Conservation (phyloP, 2,888 invertebrate species). For the Eupithecia subumbrata region DNA sequence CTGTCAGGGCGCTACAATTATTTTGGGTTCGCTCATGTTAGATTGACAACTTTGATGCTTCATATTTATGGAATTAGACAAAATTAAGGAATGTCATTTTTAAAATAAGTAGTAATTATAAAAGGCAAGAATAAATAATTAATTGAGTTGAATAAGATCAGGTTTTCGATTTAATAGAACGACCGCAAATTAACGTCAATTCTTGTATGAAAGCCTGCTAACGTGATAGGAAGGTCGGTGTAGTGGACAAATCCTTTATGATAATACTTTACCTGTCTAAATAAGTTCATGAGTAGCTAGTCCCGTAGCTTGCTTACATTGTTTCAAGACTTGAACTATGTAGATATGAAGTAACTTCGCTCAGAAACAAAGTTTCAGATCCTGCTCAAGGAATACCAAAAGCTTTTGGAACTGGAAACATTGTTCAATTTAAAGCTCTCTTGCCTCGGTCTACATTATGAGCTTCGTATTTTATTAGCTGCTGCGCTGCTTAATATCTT, state of each 20-base stretch:
- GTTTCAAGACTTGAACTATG: constrained; percentile 16
- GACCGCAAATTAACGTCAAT: too few species aligned
- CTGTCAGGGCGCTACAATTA: too few species aligned
- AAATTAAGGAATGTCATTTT: too few species aligned
- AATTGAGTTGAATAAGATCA: too few species aligned
- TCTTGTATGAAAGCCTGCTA: background rate
- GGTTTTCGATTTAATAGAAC: too few species aligned
- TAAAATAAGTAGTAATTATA: too few species aligned
- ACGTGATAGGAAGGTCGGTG: background rate
- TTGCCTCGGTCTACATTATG: background rate
- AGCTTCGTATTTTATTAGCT: background rate
- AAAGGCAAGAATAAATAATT: too few species aligned
- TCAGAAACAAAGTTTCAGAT: constrained; percentile 16
- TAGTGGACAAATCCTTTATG: constrained; percentile 2
- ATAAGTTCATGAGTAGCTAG: constrained; percentile 4
- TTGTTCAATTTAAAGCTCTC: constrained; percentile 12
- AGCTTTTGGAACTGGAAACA: constrained; percentile 23
- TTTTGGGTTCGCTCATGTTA: too few species aligned
- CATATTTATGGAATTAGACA: too few species aligned
- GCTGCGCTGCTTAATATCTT: background rate
- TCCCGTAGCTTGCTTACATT: constrained; percentile 17
- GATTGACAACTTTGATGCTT: too few species aligned
- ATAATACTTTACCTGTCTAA: constrained; percentile 12
- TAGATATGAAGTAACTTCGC: constrained; percentile 13
- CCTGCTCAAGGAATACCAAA: constrained; percentile 15